Evolutionary conservation across 2,113 vertebrate species (phyloP), one percentile per base, ranked within the genome.

Genomic region (Forbesichthys agassizii): DNA sequence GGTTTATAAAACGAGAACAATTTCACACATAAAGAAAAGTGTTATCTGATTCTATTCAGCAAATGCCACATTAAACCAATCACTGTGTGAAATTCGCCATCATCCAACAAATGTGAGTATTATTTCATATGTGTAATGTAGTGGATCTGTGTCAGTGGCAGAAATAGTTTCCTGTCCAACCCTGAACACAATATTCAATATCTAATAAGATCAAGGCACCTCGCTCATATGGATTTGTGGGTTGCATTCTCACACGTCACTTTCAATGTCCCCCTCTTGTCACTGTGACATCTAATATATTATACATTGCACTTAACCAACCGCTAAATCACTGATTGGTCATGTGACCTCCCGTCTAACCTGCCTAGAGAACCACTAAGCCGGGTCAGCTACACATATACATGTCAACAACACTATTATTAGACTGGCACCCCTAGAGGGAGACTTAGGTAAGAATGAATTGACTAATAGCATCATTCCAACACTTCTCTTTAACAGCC

Each of bases 191-290:
- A 90, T 92, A 71, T 70, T 57, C 33, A 69, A 56, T 55, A 69
- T 75, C 77, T 63, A 66, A 68, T 63, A 16, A 69, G 68, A 68
- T 94, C 94, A 96, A 97, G 95, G 96, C 96, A 96, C 95, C 93
- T 94, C 90, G 93, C 94, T 92, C 94, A 92, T 91, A 33, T 66
- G 57, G 12, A 51, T 74, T 60, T 69, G 9, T 42, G n/a, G 54
- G 20, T 20, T 58, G 20, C 56, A 33, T 58, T 58, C 20, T 12
- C 18, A 12, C 9, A 3, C 18, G 27, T 11, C 27, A 20, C 12
- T 58, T 3, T 3, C 54, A 11, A 20, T 56, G 54, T 56, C 20
- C 12, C 33, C 27, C 36, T 42, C 36, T 8, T 8, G 36, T 42
- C 36, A 42, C 36, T 8, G 5, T 42, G 36, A 42, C 36, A 42